phyloP scores from a whole-genome alignment of 2,113 vertebrate species.

The Hemiprocne comata region DNA sequence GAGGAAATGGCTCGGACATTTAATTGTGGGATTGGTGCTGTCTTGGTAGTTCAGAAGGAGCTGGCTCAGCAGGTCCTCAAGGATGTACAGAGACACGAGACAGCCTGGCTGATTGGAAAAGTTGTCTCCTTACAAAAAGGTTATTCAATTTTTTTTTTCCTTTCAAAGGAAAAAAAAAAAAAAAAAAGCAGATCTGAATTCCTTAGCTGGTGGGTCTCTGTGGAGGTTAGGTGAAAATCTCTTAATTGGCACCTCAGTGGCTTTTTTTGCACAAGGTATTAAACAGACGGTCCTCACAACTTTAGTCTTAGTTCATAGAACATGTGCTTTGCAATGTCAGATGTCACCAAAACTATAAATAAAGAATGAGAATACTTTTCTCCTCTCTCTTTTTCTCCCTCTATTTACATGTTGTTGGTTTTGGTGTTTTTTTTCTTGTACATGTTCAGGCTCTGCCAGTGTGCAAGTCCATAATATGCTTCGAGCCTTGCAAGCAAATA shows the following conservation, averaged over 20 bases:
- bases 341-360: background rate
- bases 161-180: background rate
- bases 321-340: background rate
- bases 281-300: background rate
- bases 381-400: background rate
- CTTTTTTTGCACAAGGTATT: background rate
- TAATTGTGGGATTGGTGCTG: conserved; percentile 91
- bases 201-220: background rate
- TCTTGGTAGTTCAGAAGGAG: conserved; percentile 82
- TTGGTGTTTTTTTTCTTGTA: background rate
- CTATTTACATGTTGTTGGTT: background rate
- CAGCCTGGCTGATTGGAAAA: conserved; percentile 89
- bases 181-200: background rate
- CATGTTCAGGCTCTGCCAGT: conserved; percentile 56
- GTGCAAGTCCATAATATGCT: conserved; percentile 75
- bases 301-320: background rate
- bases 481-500: conserved; percentile 62
- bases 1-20: conserved; percentile 95
- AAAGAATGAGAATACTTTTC: background rate
- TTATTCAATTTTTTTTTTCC: conserved; percentile 13
- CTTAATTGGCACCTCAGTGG: background rate
- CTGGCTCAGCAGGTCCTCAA: conserved; percentile 80
- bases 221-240: background rate
- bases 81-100: conserved; percentile 78
- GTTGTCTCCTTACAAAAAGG: conserved; percentile 79